Conservation (phyloP, 2,888 invertebrate genomes). For the Lymantria dispar region DNA sequence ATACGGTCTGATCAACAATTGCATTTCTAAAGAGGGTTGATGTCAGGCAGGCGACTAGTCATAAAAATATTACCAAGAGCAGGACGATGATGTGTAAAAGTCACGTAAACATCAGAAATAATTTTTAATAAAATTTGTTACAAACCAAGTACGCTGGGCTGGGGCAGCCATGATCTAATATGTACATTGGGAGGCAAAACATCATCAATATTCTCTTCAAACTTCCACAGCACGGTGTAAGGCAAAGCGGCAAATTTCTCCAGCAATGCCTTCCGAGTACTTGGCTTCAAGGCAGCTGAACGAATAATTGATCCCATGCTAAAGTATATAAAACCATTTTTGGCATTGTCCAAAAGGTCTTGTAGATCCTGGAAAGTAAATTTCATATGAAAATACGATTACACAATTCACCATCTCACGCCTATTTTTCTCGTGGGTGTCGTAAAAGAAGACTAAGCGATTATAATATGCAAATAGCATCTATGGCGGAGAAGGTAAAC, state of each 20-base stretch:
- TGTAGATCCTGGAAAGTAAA: slow-evolving; percentile 52
- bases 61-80: no score
- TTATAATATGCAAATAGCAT: no score
- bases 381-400: not conserved
- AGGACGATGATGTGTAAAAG: no score
- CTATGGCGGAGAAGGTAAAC: no score
- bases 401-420: no score
- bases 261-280: slow-evolving; percentile 39
- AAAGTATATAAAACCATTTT: slow-evolving; percentile 61
- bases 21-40: no score
- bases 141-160: slow-evolving; percentile 73
- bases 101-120: no score
- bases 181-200: slow-evolving; percentile 65
- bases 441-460: no score
- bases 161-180: slow-evolving; percentile 75
- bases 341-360: slow-evolving; percentile 50
- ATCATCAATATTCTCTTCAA: slow-evolving; percentile 56
- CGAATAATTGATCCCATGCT: slow-evolving; percentile 62
- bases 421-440: no score
- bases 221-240: slow-evolving; percentile 77
- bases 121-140: no score
- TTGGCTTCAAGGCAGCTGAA: slow-evolving; percentile 34
- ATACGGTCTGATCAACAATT: no score
- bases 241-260: slow-evolving; percentile 43
- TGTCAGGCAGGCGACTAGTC: no score